Conservation (phyloP, 1,140 invertebrate genomes). For the Ridgeia piscesae region DNA sequence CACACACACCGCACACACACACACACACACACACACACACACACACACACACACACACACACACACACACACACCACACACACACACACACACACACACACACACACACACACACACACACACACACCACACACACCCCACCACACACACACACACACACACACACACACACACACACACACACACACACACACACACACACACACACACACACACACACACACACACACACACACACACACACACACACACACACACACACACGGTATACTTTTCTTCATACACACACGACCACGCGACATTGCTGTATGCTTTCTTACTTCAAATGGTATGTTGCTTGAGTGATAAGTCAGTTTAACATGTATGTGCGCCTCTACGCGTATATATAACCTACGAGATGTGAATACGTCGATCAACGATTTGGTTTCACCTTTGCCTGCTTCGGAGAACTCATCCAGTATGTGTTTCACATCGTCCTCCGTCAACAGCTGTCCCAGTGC, state of each 20-base stretch:
- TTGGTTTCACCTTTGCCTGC: background rate
- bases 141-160: background rate
- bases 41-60: too few relatives aligned
- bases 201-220: constrained; percentile 24
- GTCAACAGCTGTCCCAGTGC: background rate
- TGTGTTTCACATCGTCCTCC: background rate
- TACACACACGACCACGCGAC: too few relatives aligned
- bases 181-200: constrained; percentile 27
- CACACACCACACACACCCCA: constrained; percentile 16
- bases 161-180: constrained; percentile 26
- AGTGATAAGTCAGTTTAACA: background rate
- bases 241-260: too few relatives aligned
- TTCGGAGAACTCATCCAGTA: background rate
- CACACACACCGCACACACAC: too few relatives aligned
- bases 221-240: too few relatives aligned
- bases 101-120: constrained; percentile 29
- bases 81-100: constrained; percentile 16
- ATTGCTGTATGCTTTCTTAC: too few relatives aligned
- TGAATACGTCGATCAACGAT: background rate
- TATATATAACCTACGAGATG: too few relatives aligned
- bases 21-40: too few relatives aligned
- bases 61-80: too few relatives aligned
- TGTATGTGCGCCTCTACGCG: background rate
- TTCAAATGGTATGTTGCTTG: too few relatives aligned
- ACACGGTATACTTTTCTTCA: too few relatives aligned